Base-by-base conservation (phyloP, 1,140 invertebrate species). In the Riptortus pedestris region DNA sequence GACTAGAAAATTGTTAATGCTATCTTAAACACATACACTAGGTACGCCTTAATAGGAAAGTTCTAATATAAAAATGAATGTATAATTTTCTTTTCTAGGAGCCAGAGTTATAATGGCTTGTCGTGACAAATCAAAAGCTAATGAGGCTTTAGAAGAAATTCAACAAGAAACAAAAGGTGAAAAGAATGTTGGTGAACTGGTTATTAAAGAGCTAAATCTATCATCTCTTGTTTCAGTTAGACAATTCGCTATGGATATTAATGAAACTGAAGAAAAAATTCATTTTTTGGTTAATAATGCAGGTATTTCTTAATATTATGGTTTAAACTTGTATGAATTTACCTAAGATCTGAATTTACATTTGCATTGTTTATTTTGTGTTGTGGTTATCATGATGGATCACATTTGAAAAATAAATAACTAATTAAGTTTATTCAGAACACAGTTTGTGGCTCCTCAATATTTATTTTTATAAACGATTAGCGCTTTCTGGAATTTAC, bases 271-370 rank as follows among this genome's bases (percentile, higher is more conserved):
- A 72, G 62, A 78, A 33, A 75, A 80, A 69, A 82, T 89, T 45
- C 80, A 90, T 70, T 74, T 90, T 43, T 75, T 93, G 1, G 81
- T 92, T n/a, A 90, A 91, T 68, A 93, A 92, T 76, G 90, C 89
- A 57, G 89, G 79, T 72, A 48, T 55, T 55, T 55, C 9, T 2
- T 31, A 24, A 28, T 31, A 5, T 59, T 16, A 38, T 38, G 5
- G 31, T 38, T 38, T 38, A 38, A 38, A 7, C 14, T 38, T 38
- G 5, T 38, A 7, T 14, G 14, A 38, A 38, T 38, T 7, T 38
- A 38, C 31, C 5, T 38, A n/a, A n/a, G n/a, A n/a, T n/a, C n/a
- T n/a, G n/a, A n/a, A n/a, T n/a, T n/a, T n/a, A n/a, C n/a, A n/a
- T n/a, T n/a, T n/a, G n/a, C n/a, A n/a, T n/a, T n/a, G n/a, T n/a